Base-by-base conservation (phyloP, 2,888 invertebrate genomes). In the Germaria angustata region DNA sequence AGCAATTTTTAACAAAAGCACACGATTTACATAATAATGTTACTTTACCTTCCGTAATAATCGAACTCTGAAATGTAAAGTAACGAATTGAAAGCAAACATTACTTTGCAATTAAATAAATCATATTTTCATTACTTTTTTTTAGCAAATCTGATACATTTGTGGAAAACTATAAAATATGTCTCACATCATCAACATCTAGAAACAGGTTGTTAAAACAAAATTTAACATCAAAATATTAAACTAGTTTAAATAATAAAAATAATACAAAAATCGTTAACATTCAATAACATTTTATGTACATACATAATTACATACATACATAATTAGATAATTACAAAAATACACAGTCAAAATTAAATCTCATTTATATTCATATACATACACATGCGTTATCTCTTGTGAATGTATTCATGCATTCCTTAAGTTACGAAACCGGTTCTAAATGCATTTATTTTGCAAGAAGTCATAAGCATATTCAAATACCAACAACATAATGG, bases 401-500 rank as follows among this genome's bases (percentile, higher is more conserved):
- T 44, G 41, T 55, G n/a, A 55, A 46, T n/a, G 11, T 57, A 51
- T 32, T 53, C 4, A 32, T 39, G 11, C 15, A 34, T 22, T 24
- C 53, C 8, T 41, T 68, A 28, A 4, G 20, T 46, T 41, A 15
- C 44, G 22, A 15, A 39, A 39, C 15, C 24, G n/a, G 3, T 41
- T 46, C 24, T 61, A 78, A 22, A 63, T 20, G 61, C 72, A 81
- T 65, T 79, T 79, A 51, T 79, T 80, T 76, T 94, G 93, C 87
- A 98, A 92, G 90, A 93, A 96, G 69, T 94, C 92, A 89, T 96
- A 96, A 78, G 95, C 94, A 87, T 96, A 95, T 88, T 98, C 98
- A 87, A 97, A 98, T 9, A 97, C 96, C 7, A 98, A 94, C 85
- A 98, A 92, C 97, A 98, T 97, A 75, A 98, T 97, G 1, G 98